A percentile compares a stretch with the other conserved stretches of the same genome.
phyloP scores from a whole-genome alignment of 2,113 vertebrate species.

The Salvator merianae region DNA sequence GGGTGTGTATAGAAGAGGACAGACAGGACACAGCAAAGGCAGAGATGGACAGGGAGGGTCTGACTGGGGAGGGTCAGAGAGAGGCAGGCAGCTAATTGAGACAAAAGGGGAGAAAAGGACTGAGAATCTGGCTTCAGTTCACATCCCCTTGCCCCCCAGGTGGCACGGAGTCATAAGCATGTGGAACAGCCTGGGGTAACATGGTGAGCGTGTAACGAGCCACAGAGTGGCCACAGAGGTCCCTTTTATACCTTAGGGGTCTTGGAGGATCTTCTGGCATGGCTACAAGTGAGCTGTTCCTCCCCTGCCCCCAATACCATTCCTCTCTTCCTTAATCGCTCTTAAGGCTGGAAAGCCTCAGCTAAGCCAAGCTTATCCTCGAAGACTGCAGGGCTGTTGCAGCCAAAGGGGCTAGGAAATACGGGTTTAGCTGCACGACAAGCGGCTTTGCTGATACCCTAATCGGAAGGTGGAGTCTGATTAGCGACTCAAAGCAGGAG shows the following conservation, averaged over 20 bases:
- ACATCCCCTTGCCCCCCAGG: not conserved
- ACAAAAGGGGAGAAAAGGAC: not conserved
- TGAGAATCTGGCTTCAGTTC: not conserved
- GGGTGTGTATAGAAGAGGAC: not conserved
- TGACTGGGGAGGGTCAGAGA: not conserved
- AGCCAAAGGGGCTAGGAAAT: constrained; percentile 35
- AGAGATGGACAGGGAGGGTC: not conserved
- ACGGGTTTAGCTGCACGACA: constrained; percentile 38
- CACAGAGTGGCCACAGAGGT: not conserved
- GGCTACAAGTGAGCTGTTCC: constrained; percentile 20
- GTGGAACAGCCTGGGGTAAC: not conserved
- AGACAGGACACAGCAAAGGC: not conserved
- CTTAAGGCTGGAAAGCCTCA: constrained; percentile 40
- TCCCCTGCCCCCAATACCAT: not conserved
- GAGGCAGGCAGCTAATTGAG: not conserved
- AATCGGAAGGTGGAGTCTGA: constrained; percentile 25
- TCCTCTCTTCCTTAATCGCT: constrained; percentile 38
- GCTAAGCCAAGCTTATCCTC: constrained; percentile 50
- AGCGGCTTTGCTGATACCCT: constrained; percentile 14
- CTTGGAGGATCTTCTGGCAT: not conserved
- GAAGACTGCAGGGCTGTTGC: not conserved
- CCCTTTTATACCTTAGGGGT: constrained; percentile 11
- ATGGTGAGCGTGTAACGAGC: not conserved
- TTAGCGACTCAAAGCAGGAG: constrained; percentile 28
- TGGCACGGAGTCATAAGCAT: not conserved